Percentiles rank a stretch among this genome's conserved stretches.
phyloP scores from a whole-genome alignment of 2,797 vertebrate genomes.

The Danio aesculapii region DNA sequence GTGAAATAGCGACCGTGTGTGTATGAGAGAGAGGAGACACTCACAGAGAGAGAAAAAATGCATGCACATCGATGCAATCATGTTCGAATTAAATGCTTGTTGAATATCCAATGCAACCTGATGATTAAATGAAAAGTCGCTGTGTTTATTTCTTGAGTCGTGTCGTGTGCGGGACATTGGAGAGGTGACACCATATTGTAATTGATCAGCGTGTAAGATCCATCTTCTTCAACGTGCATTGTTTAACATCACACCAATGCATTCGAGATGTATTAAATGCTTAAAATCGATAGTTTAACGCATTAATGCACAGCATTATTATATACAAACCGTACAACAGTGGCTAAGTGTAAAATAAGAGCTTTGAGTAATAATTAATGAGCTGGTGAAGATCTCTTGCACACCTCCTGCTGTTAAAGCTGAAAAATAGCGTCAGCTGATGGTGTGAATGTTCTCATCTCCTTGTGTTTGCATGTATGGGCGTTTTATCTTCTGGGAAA shows the following conservation, averaged over 20 bases:
- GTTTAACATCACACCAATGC: not conserved
- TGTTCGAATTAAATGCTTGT: not conserved
- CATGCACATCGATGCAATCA: too few relatives aligned
- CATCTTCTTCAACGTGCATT: not conserved
- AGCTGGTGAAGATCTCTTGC: constrained; percentile 73
- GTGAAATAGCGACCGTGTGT: not conserved
- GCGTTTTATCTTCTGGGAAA: constrained; percentile 71
- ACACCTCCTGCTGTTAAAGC: constrained; percentile 71
- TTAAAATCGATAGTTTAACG: not conserved
- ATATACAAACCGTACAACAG: not conserved
- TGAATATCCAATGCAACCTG: not conserved
- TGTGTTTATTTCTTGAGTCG: not conserved
- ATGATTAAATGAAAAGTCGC: not conserved
- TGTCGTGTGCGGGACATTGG: constrained; percentile 50
- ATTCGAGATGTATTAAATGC: not conserved
- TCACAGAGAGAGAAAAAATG: too few relatives aligned
- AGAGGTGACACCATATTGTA: constrained; percentile 52
- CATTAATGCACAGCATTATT: not conserved
- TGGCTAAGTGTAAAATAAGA: not conserved
- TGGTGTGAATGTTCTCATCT: constrained; percentile 56
- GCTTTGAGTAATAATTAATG: constrained; percentile 76
- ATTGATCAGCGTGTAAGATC: constrained; percentile 28
- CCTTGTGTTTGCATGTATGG: constrained; percentile 58
- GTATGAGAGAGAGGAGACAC: too few relatives aligned
- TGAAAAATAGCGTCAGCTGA: constrained; percentile 30